Conservation (phyloP, 2,113 vertebrate species). For the Heloderma charlesbogerti region DNA sequence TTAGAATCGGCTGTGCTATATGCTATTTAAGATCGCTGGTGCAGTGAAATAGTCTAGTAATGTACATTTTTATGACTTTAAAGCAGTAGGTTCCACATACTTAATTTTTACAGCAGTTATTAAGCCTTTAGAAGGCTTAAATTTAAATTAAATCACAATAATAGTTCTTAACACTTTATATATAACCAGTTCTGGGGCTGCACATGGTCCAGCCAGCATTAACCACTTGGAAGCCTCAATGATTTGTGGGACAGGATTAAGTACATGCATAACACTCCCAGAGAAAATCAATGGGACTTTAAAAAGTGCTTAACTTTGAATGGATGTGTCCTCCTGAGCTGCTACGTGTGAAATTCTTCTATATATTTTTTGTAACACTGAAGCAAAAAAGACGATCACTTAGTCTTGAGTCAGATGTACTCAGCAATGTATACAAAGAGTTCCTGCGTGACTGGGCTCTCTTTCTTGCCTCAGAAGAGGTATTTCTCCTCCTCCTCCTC, state of each 20-base stretch:
- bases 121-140: neutral
- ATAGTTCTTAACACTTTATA: neutral
- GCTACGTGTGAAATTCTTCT: neutral
- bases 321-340: neutral
- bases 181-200: neutral
- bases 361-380: neutral
- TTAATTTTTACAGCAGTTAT: constrained; percentile 6
- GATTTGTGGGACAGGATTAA: neutral
- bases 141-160: neutral
- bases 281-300: neutral
- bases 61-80: neutral
- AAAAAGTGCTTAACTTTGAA: neutral
- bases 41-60: neutral
- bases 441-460: neutral
- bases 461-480: neutral
- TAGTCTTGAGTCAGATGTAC: neutral
- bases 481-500: too few relatives aligned
- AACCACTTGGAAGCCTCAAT: neutral
- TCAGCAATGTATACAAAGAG: neutral
- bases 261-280: neutral
- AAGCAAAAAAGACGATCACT: neutral
- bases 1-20: neutral
- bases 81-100: neutral
- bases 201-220: neutral
- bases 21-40: neutral